Evolutionary conservation across 30 jellyfish, hydroid and myxozoan genomes (phyloP).

Genomic region (Cassiopea andromeda): DNA sequence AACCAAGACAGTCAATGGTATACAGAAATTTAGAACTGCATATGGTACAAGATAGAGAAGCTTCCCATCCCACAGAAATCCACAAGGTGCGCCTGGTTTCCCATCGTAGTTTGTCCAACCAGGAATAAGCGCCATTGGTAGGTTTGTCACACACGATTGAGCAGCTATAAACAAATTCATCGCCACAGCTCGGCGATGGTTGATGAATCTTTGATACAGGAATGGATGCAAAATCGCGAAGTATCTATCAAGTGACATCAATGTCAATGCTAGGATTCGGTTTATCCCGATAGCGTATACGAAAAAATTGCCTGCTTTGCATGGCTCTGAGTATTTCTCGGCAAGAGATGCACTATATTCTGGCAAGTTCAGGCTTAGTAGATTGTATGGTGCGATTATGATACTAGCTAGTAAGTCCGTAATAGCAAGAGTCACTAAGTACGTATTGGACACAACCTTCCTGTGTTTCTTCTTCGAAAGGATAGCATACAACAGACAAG

Average conservation of each 20-base stretch:
- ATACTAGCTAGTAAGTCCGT: constrained; percentile 43
- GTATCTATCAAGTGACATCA: constrained; percentile 60
- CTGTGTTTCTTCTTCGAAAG: constrained; percentile 20
- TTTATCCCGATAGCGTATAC: constrained; percentile 39
- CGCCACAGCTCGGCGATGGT: neutral
- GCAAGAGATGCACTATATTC: constrained; percentile 17
- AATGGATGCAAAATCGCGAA: constrained; percentile 64
- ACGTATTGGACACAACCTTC: constrained; percentile 4
- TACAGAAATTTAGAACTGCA: constrained; percentile 14
- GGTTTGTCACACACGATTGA: constrained; percentile 44
- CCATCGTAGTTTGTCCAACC: constrained; percentile 70
- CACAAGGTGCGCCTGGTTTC: constrained; percentile 66
- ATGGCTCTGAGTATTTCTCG: constrained; percentile 32
- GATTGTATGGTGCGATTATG: constrained; percentile 36
- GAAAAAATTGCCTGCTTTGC: constrained; percentile 41
- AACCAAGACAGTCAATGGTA: constrained; percentile 30
- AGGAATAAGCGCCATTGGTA: constrained; percentile 54
- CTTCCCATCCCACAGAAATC: constrained; percentile 61
- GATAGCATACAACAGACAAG: constrained; percentile 18
- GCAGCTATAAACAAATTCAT: neutral
- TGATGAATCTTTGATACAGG: neutral
- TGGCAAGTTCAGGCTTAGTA: constrained; percentile 51
- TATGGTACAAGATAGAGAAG: constrained; percentile 17
- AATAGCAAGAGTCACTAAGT: constrained; percentile 37
- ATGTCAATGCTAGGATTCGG: constrained; percentile 42